A percentile compares a stretch with the other conserved stretches of the same genome.
Conservation (phyloP, 2,113 vertebrate genomes). For the Pyxicephalus adspersus region DNA sequence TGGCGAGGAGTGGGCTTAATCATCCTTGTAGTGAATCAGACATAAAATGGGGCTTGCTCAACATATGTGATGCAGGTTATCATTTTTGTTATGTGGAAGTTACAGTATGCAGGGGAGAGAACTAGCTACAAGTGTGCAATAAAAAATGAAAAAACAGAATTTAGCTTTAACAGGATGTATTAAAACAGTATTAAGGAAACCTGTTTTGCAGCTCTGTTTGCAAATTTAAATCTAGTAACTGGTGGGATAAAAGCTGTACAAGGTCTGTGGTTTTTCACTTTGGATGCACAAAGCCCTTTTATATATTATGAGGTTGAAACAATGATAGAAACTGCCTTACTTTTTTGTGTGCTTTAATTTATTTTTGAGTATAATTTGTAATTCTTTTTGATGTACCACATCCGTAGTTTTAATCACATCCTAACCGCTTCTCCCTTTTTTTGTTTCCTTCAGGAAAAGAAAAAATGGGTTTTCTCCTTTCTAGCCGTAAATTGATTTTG, state of each 20-base stretch:
- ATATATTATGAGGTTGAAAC: not conserved
- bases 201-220: not conserved
- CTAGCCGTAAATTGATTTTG: slow-evolving; percentile 67
- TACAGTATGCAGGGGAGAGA: too few species aligned
- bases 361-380: slow-evolving; percentile 4
- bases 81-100: too few species aligned
- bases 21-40: too few species aligned
- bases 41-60: too few species aligned
- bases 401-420: slow-evolving; percentile 31
- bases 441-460: slow-evolving; percentile 82
- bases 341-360: slow-evolving; percentile 34
- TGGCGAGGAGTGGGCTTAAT: too few species aligned
- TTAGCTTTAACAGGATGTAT: too few species aligned
- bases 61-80: too few species aligned
- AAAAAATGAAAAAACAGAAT: too few species aligned
- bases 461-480: slow-evolving; percentile 84
- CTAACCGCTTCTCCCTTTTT: slow-evolving; percentile 52
- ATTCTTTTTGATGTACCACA: slow-evolving; percentile 24
- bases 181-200: not conserved
- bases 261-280: slow-evolving; percentile 25
- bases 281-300: slow-evolving; percentile 37
- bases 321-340: slow-evolving; percentile 12
- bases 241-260: not conserved
- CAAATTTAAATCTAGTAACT: not conserved
- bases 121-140: too few species aligned